Base-by-base conservation (phyloP, 1,140 invertebrate species). In the Cheumatopsyche charites region DNA sequence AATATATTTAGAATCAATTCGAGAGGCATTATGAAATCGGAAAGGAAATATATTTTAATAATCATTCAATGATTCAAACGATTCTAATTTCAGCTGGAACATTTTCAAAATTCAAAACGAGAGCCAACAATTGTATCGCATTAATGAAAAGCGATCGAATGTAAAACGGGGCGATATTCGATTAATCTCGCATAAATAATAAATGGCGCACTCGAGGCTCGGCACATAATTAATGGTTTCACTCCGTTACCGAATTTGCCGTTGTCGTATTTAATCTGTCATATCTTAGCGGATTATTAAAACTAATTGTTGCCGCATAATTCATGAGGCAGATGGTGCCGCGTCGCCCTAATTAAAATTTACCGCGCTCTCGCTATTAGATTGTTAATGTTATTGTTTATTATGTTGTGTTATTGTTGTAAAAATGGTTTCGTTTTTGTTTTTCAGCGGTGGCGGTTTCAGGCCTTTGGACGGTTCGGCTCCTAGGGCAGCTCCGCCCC, bases 381-480 rank as follows among this genome's bases (percentile, higher is more conserved):
- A 36, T 4, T 36, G 29, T 4, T 36, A 4, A 36, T 36, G 29
- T 36, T 36, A 36, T 36, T n/a, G n/a, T n/a, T n/a, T 4, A 36
- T 36, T 36, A 36, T 36, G 9, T 36, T 36, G 29, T 36, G 29
- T 4, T 36, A 36, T 36, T 36, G 3, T 36, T 36, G 3, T 4
- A 36, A 36, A 3, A 36, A 36, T 36, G 29, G 9, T 36, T 26
- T 63, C 42, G 29, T 55, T 15, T 55, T 36, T 21, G 55, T 47
- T 67, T 67, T 71, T 41, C 78, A 87, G 88, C 79, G 77, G 80
- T 62, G 82, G 85, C 67, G 85, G 88, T 26, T 88, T 90, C 77
- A 84, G 88, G 70, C 89, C 90, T 1, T 86, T 89, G 77, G 76
- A 90, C 78, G 87, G 89, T 79, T 79, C 76, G 85, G 78, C 78